Percentiles rank a stretch among this genome's conserved stretches.
Conservation (phyloP, 1,140 invertebrate genomes). For the Ceratina japonica region DNA sequence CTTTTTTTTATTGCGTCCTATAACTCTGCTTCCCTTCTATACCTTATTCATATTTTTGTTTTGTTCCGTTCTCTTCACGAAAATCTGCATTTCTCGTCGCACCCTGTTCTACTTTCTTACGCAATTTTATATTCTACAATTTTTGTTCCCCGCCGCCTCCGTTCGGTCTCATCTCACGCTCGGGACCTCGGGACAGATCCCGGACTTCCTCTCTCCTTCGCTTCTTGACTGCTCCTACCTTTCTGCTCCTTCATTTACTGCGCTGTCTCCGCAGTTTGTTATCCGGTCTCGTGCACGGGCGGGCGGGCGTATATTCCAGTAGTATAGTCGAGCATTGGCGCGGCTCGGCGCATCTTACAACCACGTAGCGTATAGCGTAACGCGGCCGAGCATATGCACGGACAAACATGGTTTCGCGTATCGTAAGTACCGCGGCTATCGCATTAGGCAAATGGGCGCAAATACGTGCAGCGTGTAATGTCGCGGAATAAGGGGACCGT, state of each 20-base stretch:
- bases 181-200: too few species aligned
- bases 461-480: slow-evolving; percentile 51
- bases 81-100: too few species aligned
- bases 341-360: slow-evolving; percentile 9
- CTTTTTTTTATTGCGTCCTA: background rate
- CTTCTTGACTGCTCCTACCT: background rate
- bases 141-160: too few species aligned
- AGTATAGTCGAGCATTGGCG: slow-evolving; percentile 36
- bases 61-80: background rate
- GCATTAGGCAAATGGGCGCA: slow-evolving; percentile 50
- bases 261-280: slow-evolving; percentile 16
- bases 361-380: background rate
- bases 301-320: slow-evolving; percentile 31
- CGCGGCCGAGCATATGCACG: slow-evolving; percentile 2
- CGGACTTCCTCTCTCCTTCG: background rate
- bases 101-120: too few species aligned
- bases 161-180: too few species aligned
- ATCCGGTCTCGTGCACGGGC: background rate
- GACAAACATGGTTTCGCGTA: slow-evolving; percentile 37
- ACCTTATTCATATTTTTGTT: too few species aligned
- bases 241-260: background rate
- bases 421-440: slow-evolving; percentile 43
- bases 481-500: slow-evolving; percentile 35
- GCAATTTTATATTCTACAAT: too few species aligned
- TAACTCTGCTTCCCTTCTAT: background rate